Base-by-base conservation (phyloP, 1,140 invertebrate species). In the Araneus ventricosus region DNA sequence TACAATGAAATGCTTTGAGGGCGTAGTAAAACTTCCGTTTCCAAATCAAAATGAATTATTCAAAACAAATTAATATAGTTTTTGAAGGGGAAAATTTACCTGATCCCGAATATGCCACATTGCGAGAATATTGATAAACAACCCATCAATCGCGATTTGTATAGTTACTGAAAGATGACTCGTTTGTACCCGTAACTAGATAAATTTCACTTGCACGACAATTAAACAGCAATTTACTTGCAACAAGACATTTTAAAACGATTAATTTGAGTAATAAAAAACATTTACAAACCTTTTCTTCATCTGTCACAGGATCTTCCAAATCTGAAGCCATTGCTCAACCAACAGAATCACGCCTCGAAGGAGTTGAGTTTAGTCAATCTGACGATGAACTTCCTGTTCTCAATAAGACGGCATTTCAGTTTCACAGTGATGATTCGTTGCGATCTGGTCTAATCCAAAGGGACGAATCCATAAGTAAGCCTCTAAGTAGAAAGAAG, bases 91-190 rank as follows among this genome's bases (percentile, higher is more conserved):
- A 34, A 75, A 22, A 22, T 6, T 75, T 34, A 75, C 22, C 8
- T 22, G 30, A 75, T 20, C 14, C 70, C 1, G 5, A 75, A 37
- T 20, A 75, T 75, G 27, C 70, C 70, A 75, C 70, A 75, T 75
- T 75, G 70, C 70, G 70, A 75, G 27, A 75, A 75, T 75, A 75
- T 75, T 75, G 70, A 75, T 75, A 75, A 75, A 75, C 30, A 75
- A 75, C 20, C 6, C 20, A 75, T 75, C 30, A 75, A 30, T 37
- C 20, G 30, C 17, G 10, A 37, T 34, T 52, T 52, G 34, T 75
- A 30, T 67, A 75, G 8, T 37, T 22, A 20, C 17, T 20, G 10
- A 22, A 75, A 75, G 20, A 17, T 75, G 63, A 67, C 63, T 27
- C n/a, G n/a, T 27, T 3, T 27, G 10, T 6, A 8, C 24, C 2